Evolutionary conservation across 2,797 vertebrate genomes (phyloP).

Genomic region (Myotis pilosus): DNA sequence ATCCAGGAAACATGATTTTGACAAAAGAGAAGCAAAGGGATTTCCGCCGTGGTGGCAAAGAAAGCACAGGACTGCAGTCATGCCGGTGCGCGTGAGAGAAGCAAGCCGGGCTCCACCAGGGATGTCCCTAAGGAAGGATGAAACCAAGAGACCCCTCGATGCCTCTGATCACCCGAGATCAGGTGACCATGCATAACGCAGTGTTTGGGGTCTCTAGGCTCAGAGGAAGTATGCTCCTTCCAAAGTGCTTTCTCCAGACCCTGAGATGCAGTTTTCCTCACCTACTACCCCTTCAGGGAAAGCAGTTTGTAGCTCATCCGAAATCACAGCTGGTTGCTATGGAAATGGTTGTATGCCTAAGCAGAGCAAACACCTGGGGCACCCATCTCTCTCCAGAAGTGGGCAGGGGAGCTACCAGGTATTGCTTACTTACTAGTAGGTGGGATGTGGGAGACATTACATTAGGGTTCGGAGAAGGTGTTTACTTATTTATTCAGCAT

Average conservation of each 20-base stretch:
- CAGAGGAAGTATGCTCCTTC: background rate
- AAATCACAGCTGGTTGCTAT: slow-evolving; percentile 66
- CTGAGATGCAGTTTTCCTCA: background rate
- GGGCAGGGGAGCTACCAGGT: slow-evolving; percentile 7
- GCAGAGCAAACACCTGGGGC: slow-evolving; percentile 39
- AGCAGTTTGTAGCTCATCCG: background rate
- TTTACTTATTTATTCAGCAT: background rate
- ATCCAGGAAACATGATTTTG: background rate
- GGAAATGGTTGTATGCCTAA: slow-evolving; percentile 51
- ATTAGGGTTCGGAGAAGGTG: background rate
- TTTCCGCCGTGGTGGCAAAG: fast-evolving
- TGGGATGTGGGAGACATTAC: background rate
- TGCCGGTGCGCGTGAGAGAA: fast-evolving
- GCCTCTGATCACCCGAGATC: background rate
- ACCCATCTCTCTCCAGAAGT: slow-evolving; percentile 38
- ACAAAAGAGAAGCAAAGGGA: background rate
- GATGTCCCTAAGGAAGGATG: background rate
- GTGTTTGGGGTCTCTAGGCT: background rate
- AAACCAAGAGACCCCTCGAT: background rate
- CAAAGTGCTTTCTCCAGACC: background rate
- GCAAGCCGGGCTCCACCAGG: fast-evolving
- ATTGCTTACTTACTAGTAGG: background rate
- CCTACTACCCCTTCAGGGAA: background rate
- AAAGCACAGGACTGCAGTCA: background rate
- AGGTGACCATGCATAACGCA: fast-evolving